A percentile compares a stretch with the other conserved stretches of the same genome.
phyloP scores from a whole-genome alignment of 2,797 vertebrate species.

The Alfaro cultratus region DNA sequence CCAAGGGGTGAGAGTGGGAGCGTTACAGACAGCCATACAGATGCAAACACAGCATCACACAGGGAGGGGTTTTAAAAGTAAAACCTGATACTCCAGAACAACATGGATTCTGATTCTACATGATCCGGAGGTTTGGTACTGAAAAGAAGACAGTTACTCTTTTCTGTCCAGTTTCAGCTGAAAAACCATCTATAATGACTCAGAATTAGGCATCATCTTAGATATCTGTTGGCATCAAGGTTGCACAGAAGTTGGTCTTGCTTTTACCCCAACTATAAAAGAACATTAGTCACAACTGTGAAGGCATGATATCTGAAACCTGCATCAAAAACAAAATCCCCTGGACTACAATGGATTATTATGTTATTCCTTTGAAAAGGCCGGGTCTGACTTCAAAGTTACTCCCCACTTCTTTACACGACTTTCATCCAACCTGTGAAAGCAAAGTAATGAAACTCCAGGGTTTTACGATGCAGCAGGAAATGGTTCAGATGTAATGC shows the following conservation, averaged over 20 bases:
- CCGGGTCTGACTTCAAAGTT: neutral
- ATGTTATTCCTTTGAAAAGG: neutral
- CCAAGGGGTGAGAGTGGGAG: slow-evolving; percentile 70
- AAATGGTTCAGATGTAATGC: neutral
- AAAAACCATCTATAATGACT: slow-evolving; percentile 4
- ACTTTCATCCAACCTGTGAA: neutral
- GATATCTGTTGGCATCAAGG: neutral
- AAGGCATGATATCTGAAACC: slow-evolving; percentile 6
- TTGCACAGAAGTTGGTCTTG: slow-evolving; percentile 17
- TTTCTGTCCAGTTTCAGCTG: neutral
- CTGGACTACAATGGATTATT: neutral
- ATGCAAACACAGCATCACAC: slow-evolving; percentile 27
- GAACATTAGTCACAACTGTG: neutral
- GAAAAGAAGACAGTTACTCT: neutral
- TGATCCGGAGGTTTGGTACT: neutral
- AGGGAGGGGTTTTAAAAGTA: slow-evolving; percentile 16
- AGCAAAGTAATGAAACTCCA: neutral
- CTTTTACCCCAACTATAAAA: neutral
- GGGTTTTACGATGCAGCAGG: neutral
- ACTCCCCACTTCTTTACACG: neutral
- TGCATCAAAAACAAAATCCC: neutral
- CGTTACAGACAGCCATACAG: slow-evolving; percentile 59
- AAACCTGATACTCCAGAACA: slow-evolving; percentile 22
- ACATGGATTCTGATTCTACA: neutral
- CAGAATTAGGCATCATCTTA: neutral